Conservation (phyloP, 2,113 vertebrate genomes). For the Phoxinus phoxinus region DNA sequence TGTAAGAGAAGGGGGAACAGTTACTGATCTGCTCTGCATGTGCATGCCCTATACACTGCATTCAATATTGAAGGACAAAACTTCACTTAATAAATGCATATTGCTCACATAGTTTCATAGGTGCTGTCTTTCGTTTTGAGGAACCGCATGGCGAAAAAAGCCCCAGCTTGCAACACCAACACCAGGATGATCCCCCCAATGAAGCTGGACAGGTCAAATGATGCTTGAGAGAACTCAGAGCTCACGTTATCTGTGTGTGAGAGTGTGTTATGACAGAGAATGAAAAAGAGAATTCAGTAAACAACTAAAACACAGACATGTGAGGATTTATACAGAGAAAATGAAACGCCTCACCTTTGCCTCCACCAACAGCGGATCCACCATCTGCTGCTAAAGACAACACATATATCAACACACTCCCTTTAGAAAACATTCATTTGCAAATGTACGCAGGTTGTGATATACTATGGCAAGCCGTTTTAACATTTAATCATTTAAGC, state of each 20-base stretch:
- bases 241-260: constrained; percentile 48
- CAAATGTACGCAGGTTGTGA: background rate
- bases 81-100: background rate
- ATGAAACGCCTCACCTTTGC: constrained; percentile 33
- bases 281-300: background rate
- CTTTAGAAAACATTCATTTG: background rate
- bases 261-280: background rate
- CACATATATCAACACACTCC: background rate
- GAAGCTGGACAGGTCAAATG: constrained; percentile 91
- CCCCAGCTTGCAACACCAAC: constrained; percentile 83
- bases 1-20: constrained; percentile 32
- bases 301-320: background rate
- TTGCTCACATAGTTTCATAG: constrained; percentile 94
- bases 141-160: constrained; percentile 88
- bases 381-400: constrained; percentile 24
- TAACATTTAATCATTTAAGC: too few species aligned
- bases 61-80: background rate
- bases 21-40: background rate
- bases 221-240: constrained; percentile 77
- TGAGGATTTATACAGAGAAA: background rate
- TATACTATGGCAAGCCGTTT: too few species aligned
- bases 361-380: constrained; percentile 27
- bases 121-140: constrained; percentile 89
- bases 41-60: background rate
- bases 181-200: constrained; percentile 89